Evolutionary conservation across 2,113 vertebrate species (phyloP), one percentile per base, ranked within the genome.

Genomic region (Thoracochromis brauschi): DNA sequence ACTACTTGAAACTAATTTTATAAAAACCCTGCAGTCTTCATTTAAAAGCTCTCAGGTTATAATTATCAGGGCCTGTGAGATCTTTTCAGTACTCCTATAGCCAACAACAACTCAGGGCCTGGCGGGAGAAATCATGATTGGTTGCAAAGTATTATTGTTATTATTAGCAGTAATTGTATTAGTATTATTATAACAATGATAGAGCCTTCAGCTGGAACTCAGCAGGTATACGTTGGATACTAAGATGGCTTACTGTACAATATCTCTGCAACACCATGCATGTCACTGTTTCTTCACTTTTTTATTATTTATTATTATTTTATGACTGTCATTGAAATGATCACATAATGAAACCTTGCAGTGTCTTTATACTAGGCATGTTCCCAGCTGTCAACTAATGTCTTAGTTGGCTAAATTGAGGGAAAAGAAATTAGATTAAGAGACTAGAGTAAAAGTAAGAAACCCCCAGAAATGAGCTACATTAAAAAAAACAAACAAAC

Each of bases 1-100:
- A 94, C 89, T 93, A 94, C 93, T 94, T 93, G 78, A 95, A 94
- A 91, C 85, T 84, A 75, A 81, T 91, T 60, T 94, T 91, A 57
- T 12, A 55, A 81, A 87, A 92, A 63, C 49, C 31, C 17, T 14
- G 29, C 45, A 79, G 81, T 88, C 58, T 86, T 92, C 81, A 90
- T 81, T 82, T 54, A 80, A 91, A 93, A 89, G 75, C 90, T 85
- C 87, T 95, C 87, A 91, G 81, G 60, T 84, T 53, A 31, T 87
- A 84, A 89, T 94, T 92, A 93, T 82, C 55, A 71, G 65, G 83
- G 42, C 65, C 90, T 85, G 57, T 86, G 88, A 55, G 73, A 91
- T 81, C 86, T 89, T 55, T 16, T 78, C 73, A 73, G 24, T 54
- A 19, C 49, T 65, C 75, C 21, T 19, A 79, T 10, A 49, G 26